Percentiles rank a stretch among this genome's conserved stretches.
These are phyloP conservation scores for Hesperia comma DNA, from an alignment of 2,888 invertebrate species.

Conservation along the genomic window DNA sequence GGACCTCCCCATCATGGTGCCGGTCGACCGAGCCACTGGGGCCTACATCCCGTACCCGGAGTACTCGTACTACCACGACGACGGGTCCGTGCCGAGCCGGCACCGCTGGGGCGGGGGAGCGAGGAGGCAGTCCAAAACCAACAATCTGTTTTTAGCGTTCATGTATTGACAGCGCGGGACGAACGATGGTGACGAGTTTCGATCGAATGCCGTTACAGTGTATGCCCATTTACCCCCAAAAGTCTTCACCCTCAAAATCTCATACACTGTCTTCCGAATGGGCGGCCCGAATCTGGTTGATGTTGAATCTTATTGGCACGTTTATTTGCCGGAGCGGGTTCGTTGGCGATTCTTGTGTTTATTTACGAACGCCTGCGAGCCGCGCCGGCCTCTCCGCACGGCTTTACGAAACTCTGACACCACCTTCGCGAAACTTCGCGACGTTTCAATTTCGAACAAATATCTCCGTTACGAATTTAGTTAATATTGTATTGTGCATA, in stretches of 20 bases:
- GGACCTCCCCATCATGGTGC: slow-evolving; percentile 71
- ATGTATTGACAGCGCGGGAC: slow-evolving; percentile 74
- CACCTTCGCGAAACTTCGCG: slow-evolving; percentile 61
- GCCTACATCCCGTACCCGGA: slow-evolving; percentile 74
- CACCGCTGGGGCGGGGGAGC: slow-evolving; percentile 56
- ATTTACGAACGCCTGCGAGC: slow-evolving; percentile 2
- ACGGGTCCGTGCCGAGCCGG: slow-evolving; percentile 59
- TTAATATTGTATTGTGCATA: slow-evolving; percentile 49
- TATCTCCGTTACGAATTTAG: slow-evolving; percentile 68
- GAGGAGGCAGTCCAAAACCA: slow-evolving; percentile 63
- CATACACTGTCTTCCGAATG: slow-evolving; percentile 71
- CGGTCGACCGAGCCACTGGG: slow-evolving; percentile 66
- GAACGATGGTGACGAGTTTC: slow-evolving; percentile 75
- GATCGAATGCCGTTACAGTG: slow-evolving; percentile 75
- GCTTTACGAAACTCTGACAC: slow-evolving; percentile 81
- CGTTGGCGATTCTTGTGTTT: slow-evolving; percentile 42
- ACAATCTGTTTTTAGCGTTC: slow-evolving; percentile 80
- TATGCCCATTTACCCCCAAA: slow-evolving; percentile 60
- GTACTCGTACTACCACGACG: slow-evolving; percentile 70
- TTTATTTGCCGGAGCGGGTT: slow-evolving; percentile 51
- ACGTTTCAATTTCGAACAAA: slow-evolving; percentile 63
- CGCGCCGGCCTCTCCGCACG: slow-evolving; percentile 64
- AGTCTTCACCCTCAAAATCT: slow-evolving; percentile 49
- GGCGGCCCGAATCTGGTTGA: slow-evolving; percentile 83
- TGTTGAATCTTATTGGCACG: slow-evolving; percentile 70